Percentiles rank a stretch among this genome's conserved stretches.
These are phyloP conservation scores for Parazoanthus atlanticus DNA, from an alignment of 92 coral and sea anemone genomes.

Conservation along the genomic window DNA sequence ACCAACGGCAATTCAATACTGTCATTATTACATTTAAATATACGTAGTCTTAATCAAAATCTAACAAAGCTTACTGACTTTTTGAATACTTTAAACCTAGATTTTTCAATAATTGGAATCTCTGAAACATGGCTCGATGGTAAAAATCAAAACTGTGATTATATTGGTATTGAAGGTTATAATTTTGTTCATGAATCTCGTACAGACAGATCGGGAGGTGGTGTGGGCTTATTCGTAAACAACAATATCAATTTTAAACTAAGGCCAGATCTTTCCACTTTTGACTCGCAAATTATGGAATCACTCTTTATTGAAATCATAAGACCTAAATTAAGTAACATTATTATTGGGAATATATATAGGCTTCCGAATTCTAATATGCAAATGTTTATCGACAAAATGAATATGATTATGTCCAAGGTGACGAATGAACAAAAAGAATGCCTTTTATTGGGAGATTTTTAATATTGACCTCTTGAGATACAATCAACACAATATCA, in stretches of 20 bases:
- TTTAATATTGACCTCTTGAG: slow-evolving; percentile 14
- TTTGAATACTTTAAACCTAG: neutral
- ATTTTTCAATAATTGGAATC: slow-evolving; percentile 23
- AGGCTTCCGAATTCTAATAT: slow-evolving; percentile 40
- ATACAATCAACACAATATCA: slow-evolving; percentile 9
- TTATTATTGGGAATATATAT: slow-evolving; percentile 30
- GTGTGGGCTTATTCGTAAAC: slow-evolving; percentile 47
- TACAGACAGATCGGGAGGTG: slow-evolving; percentile 37
- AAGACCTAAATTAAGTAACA: slow-evolving; percentile 36
- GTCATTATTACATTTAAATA: slow-evolving; percentile 32
- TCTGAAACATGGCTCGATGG: slow-evolving; percentile 33
- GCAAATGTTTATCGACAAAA: slow-evolving; percentile 4
- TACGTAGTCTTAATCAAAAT: slow-evolving; percentile 24
- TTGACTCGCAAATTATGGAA: slow-evolving; percentile 40
- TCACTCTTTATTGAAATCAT: slow-evolving; percentile 53
- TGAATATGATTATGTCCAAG: neutral
- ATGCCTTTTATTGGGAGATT: slow-evolving; percentile 1
- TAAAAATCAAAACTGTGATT: neutral
- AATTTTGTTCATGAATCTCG: slow-evolving; percentile 43
- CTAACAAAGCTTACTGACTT: slow-evolving; percentile 24
- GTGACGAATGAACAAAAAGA: neutral
- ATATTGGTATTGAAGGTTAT: slow-evolving; percentile 18
- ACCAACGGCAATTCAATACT: neutral
- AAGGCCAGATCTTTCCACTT: slow-evolving; percentile 30
- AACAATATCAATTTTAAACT: slow-evolving; percentile 42